Evolutionary conservation across 2,113 vertebrate genomes (phyloP).

Genomic region (Pteropus alecto): DNA sequence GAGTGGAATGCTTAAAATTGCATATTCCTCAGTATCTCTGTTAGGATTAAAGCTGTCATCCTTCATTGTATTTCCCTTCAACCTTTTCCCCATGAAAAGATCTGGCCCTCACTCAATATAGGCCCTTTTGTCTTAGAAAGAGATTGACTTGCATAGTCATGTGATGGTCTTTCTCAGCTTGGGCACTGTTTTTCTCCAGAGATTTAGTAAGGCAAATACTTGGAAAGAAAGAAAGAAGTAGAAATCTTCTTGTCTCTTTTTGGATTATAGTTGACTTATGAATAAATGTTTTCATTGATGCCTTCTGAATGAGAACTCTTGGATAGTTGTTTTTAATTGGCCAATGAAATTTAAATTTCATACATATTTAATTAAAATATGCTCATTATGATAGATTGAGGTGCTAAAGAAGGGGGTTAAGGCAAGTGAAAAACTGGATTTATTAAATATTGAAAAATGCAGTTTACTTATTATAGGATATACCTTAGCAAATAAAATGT

Average conservation of each 20-base stretch:
- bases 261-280: background rate
- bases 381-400: background rate
- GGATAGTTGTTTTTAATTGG: constrained; percentile 36
- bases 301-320: background rate
- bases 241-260: constrained; percentile 30
- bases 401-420: constrained; percentile 34
- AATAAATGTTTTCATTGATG: constrained; percentile 16
- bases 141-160: background rate
- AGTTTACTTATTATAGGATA: background rate
- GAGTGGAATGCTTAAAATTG: background rate
- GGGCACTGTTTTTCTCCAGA: background rate
- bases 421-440: constrained; percentile 3
- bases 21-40: background rate
- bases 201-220: background rate
- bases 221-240: constrained; percentile 27
- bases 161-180: background rate
- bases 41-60: background rate
- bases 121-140: background rate
- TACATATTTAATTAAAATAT: constrained; percentile 45
- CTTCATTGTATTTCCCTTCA: constrained; percentile 26
- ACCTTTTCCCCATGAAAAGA: background rate
- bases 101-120: background rate
- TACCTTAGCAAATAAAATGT: constrained; percentile 40
- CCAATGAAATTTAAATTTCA: constrained; percentile 32
- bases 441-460: constrained; percentile 37